phyloP scores from a whole-genome alignment of 2,113 vertebrate species.

The Pica pica region DNA sequence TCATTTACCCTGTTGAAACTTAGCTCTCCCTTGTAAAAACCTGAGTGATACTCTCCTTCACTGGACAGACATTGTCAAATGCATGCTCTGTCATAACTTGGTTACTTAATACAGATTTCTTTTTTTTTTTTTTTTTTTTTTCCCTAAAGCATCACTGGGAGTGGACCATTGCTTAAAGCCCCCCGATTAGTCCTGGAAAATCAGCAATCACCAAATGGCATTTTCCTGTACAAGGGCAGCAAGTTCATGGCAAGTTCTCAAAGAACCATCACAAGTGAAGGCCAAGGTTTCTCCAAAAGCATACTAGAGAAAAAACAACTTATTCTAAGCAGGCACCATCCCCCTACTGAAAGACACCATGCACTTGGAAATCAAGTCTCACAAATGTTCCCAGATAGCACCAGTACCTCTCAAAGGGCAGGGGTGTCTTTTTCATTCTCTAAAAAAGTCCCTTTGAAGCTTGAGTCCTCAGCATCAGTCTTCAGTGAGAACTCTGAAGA shows the following conservation, averaged over 20 bases:
- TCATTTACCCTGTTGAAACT: neutral
- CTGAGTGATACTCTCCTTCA: neutral
- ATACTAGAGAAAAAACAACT: constrained; percentile 43
- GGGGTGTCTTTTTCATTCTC: constrained; percentile 96
- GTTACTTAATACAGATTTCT: neutral
- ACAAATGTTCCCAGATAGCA: constrained; percentile 50
- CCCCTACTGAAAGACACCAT: constrained; percentile 23
- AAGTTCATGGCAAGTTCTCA: constrained; percentile 60
- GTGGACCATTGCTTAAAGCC: constrained; percentile 73
- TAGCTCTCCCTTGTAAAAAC: neutral
- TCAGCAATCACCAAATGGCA: constrained; percentile 65
- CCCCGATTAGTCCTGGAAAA: constrained; percentile 71
- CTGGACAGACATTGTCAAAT: neutral
- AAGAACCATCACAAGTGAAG: constrained; percentile 18
- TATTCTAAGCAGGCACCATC: constrained; percentile 42
- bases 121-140: constrained; percentile 13
- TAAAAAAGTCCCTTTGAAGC: constrained; percentile 84
- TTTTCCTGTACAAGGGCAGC: constrained; percentile 63
- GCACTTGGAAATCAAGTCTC: constrained; percentile 43
- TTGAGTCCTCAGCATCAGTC: constrained; percentile 93
- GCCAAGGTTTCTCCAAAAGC: constrained; percentile 48
- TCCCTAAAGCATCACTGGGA: constrained; percentile 77
- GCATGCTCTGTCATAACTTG: neutral
- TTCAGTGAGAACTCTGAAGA: constrained; percentile 91
- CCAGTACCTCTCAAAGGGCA: constrained; percentile 70